A percentile compares a stretch with the other conserved stretches of the same genome.
phyloP scores from a whole-genome alignment of 2,797 vertebrate species.

The Myiotriccus ornatus region DNA sequence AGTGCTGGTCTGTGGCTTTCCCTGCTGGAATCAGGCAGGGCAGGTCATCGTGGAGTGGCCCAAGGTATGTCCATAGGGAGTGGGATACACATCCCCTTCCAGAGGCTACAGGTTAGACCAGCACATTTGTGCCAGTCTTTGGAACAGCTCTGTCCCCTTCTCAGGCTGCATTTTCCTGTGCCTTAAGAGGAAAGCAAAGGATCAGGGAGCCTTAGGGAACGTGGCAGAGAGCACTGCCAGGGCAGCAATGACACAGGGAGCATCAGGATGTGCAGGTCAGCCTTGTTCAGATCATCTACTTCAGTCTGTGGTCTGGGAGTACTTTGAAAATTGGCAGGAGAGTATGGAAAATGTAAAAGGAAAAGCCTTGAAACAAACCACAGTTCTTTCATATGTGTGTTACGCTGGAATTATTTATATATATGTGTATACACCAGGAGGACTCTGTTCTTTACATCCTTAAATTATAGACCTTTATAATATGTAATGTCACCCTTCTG shows the following conservation, averaged over 20 bases:
- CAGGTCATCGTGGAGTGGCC: not conserved
- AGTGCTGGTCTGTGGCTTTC: not conserved
- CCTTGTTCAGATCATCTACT: not conserved
- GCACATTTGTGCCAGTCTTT: not conserved
- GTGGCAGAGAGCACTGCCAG: not conserved
- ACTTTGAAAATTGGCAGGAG: slow-evolving; percentile 47
- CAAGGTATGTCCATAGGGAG: not conserved
- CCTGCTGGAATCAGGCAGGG: not conserved
- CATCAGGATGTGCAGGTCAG: not conserved
- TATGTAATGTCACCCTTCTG: not conserved
- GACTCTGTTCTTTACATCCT: slow-evolving; percentile 5
- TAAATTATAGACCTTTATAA: not conserved
- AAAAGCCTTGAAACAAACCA: slow-evolving; percentile 44
- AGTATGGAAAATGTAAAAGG: slow-evolving; percentile 30
- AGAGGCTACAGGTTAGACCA: not conserved
- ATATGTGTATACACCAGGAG: not conserved
- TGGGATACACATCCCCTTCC: not conserved
- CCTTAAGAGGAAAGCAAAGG: not conserved
- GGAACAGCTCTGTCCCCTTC: not conserved
- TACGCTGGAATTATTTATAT: not conserved
- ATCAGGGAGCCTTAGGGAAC: accelerated
- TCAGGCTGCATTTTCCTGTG: not conserved
- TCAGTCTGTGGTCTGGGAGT: slow-evolving; percentile 1
- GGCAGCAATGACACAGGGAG: not conserved
- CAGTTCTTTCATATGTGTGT: slow-evolving; percentile 12